These are phyloP conservation scores for Enteromius unitaeniatus DNA, from an alignment of 2,797 vertebrate genomes.

Conservation along the genomic window DNA sequence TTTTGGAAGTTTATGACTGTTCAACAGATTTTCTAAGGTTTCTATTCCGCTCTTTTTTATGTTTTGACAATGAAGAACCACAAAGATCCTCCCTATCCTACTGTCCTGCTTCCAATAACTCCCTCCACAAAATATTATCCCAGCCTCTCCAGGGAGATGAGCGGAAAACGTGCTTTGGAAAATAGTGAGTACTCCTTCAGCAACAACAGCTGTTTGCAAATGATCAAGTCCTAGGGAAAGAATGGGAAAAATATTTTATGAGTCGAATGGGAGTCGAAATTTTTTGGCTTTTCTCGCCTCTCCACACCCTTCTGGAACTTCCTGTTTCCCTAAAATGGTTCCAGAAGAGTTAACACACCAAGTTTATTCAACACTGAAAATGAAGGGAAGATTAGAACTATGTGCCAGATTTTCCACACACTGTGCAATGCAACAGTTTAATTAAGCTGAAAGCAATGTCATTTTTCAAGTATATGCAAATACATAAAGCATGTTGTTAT, in stretches of 20 bases:
- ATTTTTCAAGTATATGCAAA: slow-evolving; percentile 75
- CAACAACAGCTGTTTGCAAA: slow-evolving; percentile 84
- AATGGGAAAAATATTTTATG: slow-evolving; percentile 80
- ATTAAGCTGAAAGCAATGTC: slow-evolving; percentile 75
- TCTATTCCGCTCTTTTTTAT: slow-evolving; percentile 73
- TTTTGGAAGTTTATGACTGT: slow-evolving; percentile 14
- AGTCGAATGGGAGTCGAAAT: slow-evolving; percentile 72
- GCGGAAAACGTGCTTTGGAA: slow-evolving; percentile 78
- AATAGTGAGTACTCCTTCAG: slow-evolving; percentile 77
- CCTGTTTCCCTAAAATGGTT: slow-evolving; percentile 5
- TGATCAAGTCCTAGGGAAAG: slow-evolving; percentile 80
- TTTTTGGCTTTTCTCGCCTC: slow-evolving; percentile 34
- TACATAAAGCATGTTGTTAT: slow-evolving; percentile 63
- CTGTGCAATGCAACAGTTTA: slow-evolving; percentile 64
- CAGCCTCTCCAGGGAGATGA: slow-evolving; percentile 71
- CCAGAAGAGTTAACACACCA: neutral
- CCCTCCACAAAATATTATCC: slow-evolving; percentile 74
- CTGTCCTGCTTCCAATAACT: slow-evolving; percentile 41
- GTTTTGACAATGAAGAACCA: slow-evolving; percentile 72
- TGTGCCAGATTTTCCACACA: slow-evolving; percentile 19
- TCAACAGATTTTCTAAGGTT: slow-evolving; percentile 74
- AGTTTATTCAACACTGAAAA: slow-evolving; percentile 11
- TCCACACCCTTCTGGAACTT: neutral
- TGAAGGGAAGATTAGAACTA: neutral
- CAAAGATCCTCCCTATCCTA: slow-evolving; percentile 40